phyloP scores from a whole-genome alignment of 2,113 vertebrate species.

The Chrysemys picta region DNA sequence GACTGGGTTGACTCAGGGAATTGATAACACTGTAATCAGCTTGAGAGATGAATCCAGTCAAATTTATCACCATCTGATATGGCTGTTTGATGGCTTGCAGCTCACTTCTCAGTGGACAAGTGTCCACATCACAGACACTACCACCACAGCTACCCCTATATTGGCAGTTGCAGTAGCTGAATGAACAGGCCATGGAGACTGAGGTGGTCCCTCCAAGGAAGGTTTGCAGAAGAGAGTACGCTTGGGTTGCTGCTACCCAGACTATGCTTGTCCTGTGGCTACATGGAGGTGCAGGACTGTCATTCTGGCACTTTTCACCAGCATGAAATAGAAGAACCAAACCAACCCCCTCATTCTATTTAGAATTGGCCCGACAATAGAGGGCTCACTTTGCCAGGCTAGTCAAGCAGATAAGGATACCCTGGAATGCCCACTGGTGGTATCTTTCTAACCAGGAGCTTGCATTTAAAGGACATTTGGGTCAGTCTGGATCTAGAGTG shows the following conservation, averaged over 20 bases:
- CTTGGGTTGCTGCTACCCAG: background rate
- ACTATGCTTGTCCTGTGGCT: background rate
- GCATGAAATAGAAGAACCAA: background rate
- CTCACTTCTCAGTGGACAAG: background rate
- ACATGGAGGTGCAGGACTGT: background rate
- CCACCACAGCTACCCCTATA: background rate
- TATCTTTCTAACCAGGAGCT: background rate
- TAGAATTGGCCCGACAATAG: background rate
- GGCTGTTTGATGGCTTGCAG: background rate
- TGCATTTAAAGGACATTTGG: background rate
- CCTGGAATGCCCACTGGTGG: background rate
- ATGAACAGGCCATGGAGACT: background rate
- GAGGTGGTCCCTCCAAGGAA: background rate
- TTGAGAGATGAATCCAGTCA: background rate
- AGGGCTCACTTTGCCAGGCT: background rate
- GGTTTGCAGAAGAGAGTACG: background rate
- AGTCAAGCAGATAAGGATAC: background rate
- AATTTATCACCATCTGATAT: background rate
- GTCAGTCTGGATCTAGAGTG: background rate
- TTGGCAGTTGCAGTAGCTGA: background rate
- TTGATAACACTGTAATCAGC: background rate
- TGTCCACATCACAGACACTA: background rate
- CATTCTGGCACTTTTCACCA: background rate
- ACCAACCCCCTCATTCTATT: background rate
- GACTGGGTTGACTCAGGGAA: background rate